These are phyloP conservation scores for Hoplostethus atlanticus DNA, from an alignment of 2,797 vertebrate species.

Conservation along the genomic window DNA sequence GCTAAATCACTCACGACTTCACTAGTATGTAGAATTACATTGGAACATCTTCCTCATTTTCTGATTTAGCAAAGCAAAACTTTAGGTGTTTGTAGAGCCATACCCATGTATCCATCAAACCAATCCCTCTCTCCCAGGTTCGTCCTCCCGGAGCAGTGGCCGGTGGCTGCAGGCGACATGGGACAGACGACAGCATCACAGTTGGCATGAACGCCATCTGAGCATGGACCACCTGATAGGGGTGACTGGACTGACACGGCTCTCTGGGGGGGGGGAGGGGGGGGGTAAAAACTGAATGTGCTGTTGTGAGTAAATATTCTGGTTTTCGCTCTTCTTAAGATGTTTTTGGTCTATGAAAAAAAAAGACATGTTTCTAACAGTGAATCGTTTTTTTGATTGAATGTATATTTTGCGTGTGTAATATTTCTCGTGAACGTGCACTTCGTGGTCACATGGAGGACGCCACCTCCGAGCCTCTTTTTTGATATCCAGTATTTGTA, in stretches of 20 bases:
- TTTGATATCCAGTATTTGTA: constrained; percentile 65
- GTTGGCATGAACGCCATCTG: constrained; percentile 39
- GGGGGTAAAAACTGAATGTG: not conserved
- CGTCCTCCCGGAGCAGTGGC: constrained; percentile 47
- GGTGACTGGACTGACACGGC: constrained; percentile 33
- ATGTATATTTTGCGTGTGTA: constrained; percentile 66
- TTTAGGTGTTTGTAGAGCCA: no score
- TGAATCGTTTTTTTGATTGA: constrained; percentile 31
- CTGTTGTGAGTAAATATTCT: constrained; percentile 51
- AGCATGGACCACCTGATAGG: not conserved
- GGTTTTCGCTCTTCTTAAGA: constrained; percentile 20
- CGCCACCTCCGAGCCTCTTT: constrained; percentile 38
- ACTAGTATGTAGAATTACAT: no score
- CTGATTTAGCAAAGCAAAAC: no score
- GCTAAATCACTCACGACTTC: no score
- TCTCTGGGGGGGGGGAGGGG: not conserved
- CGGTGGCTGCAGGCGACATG: constrained; percentile 1
- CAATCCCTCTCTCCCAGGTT: constrained; percentile 45
- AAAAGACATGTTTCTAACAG: constrained; percentile 4
- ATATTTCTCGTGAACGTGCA: constrained; percentile 68
- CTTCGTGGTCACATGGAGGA: constrained; percentile 31
- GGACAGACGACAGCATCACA: constrained; percentile 9
- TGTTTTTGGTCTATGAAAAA: constrained; percentile 56
- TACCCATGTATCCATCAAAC: not conserved
- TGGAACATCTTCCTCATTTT: no score